These are phyloP conservation scores for Lepidurus apus DNA, from an alignment of 1,140 invertebrate species.

Conservation along the genomic window DNA sequence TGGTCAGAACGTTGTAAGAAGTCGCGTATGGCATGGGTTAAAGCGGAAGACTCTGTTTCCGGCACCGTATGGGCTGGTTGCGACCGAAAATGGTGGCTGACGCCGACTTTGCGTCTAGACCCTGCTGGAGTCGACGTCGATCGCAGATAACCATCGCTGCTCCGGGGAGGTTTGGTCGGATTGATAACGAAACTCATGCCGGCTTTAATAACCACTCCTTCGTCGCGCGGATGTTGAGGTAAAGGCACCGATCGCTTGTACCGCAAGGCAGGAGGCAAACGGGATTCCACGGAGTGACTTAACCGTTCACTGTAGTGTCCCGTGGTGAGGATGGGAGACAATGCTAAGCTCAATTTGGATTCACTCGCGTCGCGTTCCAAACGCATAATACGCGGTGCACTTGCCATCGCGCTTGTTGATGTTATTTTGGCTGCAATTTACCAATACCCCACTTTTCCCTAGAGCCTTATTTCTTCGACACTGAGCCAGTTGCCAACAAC, in stretches of 20 bases:
- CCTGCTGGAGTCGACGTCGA: neutral
- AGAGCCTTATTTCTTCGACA: too few species aligned
- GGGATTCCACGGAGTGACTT: conserved; percentile 36
- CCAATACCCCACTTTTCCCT: neutral
- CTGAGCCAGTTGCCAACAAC: neutral
- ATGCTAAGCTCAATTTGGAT: conserved; percentile 30
- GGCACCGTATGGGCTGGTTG: conserved; percentile 66
- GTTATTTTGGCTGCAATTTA: neutral
- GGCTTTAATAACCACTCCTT: conserved; percentile 71
- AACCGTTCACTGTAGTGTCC: conserved; percentile 34
- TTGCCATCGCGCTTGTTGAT: neutral
- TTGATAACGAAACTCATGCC: conserved; percentile 71
- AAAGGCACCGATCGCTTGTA: conserved; percentile 49
- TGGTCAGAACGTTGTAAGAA: conserved; percentile 76
- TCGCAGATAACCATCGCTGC: neutral
- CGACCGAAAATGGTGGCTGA: conserved; percentile 47
- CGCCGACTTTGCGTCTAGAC: neutral
- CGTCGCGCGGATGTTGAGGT: conserved; percentile 49
- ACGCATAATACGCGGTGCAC: neutral
- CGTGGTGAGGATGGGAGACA: conserved; percentile 32
- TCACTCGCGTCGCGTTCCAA: conserved; percentile 24
- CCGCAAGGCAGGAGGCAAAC: conserved; percentile 48
- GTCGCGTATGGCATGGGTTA: conserved; percentile 67
- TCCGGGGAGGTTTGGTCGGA: conserved; percentile 39
- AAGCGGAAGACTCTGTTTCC: conserved; percentile 63